Conservation (phyloP, 2,113 vertebrate species). For the Nyctereutes procyonoides region DNA sequence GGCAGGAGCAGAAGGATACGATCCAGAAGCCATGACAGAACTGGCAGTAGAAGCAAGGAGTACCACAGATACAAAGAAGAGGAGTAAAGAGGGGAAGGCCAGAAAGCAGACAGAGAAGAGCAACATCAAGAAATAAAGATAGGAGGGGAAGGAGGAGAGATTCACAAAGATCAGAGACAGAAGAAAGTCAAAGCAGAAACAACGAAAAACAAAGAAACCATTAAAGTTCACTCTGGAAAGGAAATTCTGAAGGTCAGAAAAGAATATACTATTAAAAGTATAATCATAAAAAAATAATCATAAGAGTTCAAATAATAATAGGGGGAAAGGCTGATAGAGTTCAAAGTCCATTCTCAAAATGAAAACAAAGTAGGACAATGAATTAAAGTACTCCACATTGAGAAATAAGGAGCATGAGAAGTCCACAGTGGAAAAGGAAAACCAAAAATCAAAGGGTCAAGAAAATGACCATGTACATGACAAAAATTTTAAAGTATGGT, state of each 20-base stretch:
- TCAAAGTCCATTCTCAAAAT: conserved; percentile 89
- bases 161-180: conserved; percentile 90
- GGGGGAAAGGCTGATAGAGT: conserved; percentile 88
- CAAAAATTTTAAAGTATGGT: conserved; percentile 91
- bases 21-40: conserved; percentile 89
- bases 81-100: conserved; percentile 90
- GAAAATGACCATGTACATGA: conserved; percentile 88
- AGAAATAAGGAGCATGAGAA: conserved; percentile 91
- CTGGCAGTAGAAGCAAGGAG: conserved; percentile 90
- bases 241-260: conserved; percentile 87
- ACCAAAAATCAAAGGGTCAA: conserved; percentile 91
- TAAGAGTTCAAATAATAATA: conserved; percentile 90
- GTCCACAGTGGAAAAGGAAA: conserved; percentile 88
- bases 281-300: conserved; percentile 70
- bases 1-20: conserved; percentile 87
- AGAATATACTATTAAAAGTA: conserved; percentile 43
- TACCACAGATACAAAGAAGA: conserved; percentile 89
- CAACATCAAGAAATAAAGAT: conserved; percentile 90
- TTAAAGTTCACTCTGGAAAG: conserved; percentile 91
- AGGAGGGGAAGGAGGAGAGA: conserved; percentile 90
- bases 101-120: conserved; percentile 90
- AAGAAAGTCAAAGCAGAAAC: conserved; percentile 89
- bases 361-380: conserved; percentile 87
- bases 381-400: conserved; percentile 84
- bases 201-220: conserved; percentile 87